phyloP scores from a whole-genome alignment of 2,888 invertebrate genomes.

The Lathronympha strigana region DNA sequence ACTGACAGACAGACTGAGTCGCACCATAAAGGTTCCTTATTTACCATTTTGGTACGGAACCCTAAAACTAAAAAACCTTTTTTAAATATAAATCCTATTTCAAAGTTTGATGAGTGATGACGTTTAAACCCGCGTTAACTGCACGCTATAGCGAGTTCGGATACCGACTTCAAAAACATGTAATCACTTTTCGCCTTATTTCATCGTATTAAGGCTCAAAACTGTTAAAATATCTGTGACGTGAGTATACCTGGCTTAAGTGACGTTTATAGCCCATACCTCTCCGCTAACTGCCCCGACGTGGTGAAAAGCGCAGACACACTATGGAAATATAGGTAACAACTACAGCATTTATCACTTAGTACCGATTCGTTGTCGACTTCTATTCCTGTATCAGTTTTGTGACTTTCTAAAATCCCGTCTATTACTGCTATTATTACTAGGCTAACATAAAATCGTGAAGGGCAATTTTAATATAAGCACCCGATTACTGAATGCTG shows the following conservation, averaged over 20 bases:
- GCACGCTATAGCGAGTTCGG: neutral
- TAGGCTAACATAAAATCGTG: too few relatives aligned
- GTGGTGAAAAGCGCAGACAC: slow-evolving; percentile 2
- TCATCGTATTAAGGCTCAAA: neutral
- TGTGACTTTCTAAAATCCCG: too few relatives aligned
- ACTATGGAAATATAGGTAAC: neutral
- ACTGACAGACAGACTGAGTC: too few relatives aligned
- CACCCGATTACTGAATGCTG: too few relatives aligned
- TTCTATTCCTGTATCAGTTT: neutral
- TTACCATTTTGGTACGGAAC: too few relatives aligned
- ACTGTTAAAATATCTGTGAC: neutral
- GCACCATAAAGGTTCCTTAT: too few relatives aligned
- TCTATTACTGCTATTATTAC: too few relatives aligned
- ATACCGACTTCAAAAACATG: neutral
- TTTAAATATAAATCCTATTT: too few relatives aligned
- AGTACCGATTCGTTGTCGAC: neutral
- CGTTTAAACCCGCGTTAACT: neutral
- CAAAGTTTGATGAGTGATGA: neutral
- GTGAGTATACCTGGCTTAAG: slow-evolving; percentile 4
- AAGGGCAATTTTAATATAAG: too few relatives aligned
- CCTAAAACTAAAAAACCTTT: too few relatives aligned
- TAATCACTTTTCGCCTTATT: neutral
- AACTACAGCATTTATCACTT: neutral
- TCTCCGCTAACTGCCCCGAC: slow-evolving; percentile 10
- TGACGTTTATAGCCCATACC: slow-evolving; percentile 20